Base-by-base conservation (phyloP, 2,113 vertebrate species). In the Miniopterus natalensis region DNA sequence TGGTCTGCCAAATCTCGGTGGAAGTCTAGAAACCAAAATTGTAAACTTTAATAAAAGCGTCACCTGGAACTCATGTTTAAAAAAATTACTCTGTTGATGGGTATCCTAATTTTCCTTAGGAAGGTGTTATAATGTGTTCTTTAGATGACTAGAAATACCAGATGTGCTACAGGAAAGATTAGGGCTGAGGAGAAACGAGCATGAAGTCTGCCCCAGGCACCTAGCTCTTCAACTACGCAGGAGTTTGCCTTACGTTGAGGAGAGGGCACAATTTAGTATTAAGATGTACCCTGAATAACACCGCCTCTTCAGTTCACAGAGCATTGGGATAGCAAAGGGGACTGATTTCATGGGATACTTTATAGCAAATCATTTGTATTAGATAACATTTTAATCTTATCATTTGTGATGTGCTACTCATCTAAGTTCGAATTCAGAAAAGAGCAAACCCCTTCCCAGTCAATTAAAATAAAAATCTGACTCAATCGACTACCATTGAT, bases 21-120 rank as follows among this genome's bases (percentile, higher is more conserved):
- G 36, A 25, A 68, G 57, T 71, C 73, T 84, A 78, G 53, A 84
- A n/a, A 88, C n/a, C 73, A 85, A 57, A 94, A 88, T 42, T 57
- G 8, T 55, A 66, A 42, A 29, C 53, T 61, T 70, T 47, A 55
- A 45, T 36, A 90, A 95, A 81, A 85, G 40, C 8, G 63, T 68
- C n/a, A 53, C 59, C 40, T 15, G 23, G n/a, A 79, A 45, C 21
- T 75, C 71, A 2, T 6, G 6, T 73, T 71, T 31, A 57, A 61
- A 84, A 68, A 80, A 59, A 36, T 27, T 18, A 10, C 66, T 73
- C 75, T 91, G 1, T 40, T 45, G 47, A 71, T 57, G 36, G 66
- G 21, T 61, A 57, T 20, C 47, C 61, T 86, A 15, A 47, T 65
- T 87, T 96, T 70, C 49, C 23, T 57, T 13, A 61, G 27, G 73